Evolutionary conservation across 2,797 vertebrate species (phyloP).

Genomic region (Botia almorhae): DNA sequence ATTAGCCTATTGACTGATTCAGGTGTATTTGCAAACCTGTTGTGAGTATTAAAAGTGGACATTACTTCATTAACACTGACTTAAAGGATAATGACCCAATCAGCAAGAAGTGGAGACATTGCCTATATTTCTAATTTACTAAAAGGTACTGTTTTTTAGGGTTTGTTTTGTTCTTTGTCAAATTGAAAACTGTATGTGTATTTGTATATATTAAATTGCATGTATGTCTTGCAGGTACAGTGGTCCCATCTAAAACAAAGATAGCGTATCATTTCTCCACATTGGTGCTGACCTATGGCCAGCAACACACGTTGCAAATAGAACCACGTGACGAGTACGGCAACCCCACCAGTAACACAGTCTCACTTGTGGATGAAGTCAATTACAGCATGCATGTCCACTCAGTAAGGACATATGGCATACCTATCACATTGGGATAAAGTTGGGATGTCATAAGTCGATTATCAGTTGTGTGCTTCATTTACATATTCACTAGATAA

Average conservation of each 20-base stretch:
- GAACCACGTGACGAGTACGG: conserved; percentile 96
- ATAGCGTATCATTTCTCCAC: conserved; percentile 98
- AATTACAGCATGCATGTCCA: conserved; percentile 89
- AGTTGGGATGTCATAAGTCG: neutral
- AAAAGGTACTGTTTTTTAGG: neutral
- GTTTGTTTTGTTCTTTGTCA: conserved; percentile 17
- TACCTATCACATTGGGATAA: neutral
- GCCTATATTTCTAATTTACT: no score
- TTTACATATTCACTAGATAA: neutral
- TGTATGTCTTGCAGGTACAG: conserved; percentile 82
- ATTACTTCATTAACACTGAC: no score
- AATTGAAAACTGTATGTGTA: neutral
- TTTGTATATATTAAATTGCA: neutral
- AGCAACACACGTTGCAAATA: conserved; percentile 94
- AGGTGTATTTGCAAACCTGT: no score
- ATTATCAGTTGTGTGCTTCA: neutral
- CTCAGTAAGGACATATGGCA: conserved; percentile 79
- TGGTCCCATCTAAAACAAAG: conserved; percentile 97
- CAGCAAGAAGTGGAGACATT: no score
- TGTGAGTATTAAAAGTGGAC: no score
- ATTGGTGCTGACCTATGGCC: conserved; percentile 90
- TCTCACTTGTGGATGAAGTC: conserved; percentile 88
- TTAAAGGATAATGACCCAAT: no score
- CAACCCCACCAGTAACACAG: conserved; percentile 94
- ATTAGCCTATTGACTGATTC: no score